Conservation (phyloP, 2,113 vertebrate species). For the Phaethon lepturus region DNA sequence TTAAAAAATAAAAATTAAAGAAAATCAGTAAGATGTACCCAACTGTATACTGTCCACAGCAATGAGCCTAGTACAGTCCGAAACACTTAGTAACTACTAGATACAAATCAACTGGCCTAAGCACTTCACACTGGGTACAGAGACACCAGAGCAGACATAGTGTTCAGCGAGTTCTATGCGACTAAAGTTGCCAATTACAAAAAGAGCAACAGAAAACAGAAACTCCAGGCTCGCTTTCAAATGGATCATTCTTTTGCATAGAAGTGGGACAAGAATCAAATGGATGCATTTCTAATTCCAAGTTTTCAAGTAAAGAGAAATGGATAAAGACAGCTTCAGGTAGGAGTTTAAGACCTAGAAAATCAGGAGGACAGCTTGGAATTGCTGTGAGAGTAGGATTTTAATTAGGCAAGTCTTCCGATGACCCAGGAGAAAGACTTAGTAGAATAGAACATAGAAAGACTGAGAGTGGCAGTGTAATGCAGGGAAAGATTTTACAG, state of each 20-base stretch:
- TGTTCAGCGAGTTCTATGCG: fast-evolving
- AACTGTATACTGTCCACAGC: not conserved
- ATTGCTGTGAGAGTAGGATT: not conserved
- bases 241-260: not conserved
- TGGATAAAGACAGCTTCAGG: not conserved
- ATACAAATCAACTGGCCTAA: not conserved
- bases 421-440: not conserved
- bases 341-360: not conserved
- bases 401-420: not conserved
- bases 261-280: not conserved
- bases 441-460: not conserved
- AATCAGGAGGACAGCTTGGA: not conserved
- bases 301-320: not conserved
- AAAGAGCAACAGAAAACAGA: not conserved
- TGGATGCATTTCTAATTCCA: not conserved
- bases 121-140: not conserved
- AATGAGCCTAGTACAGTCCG: fast-evolving
- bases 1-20: not conserved
- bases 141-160: not conserved
- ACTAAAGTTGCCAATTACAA: not conserved
- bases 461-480: not conserved
- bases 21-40: not conserved
- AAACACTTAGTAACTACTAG: not conserved
- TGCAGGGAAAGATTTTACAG: not conserved
- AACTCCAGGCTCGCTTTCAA: not conserved